Conservation (phyloP, 2,888 invertebrate genomes). For the Dicycla oo region DNA sequence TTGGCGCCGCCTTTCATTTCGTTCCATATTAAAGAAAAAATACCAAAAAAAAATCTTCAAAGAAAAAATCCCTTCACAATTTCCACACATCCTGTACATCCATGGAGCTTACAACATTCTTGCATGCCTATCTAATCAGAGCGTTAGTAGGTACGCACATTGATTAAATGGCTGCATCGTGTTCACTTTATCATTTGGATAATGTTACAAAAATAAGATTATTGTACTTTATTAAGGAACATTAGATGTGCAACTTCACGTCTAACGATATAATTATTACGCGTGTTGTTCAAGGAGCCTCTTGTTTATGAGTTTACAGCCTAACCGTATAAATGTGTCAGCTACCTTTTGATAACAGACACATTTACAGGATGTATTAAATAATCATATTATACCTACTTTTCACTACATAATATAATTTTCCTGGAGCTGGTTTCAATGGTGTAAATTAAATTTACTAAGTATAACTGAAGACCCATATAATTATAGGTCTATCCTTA, state of each 20-base stretch:
- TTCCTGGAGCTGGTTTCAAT: background rate
- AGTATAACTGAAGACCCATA: background rate
- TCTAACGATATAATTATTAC: background rate
- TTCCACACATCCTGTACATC: slow-evolving; percentile 39
- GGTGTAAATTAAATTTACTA: background rate
- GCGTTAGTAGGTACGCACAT: slow-evolving; percentile 77
- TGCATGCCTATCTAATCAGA: slow-evolving; percentile 85
- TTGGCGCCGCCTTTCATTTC: background rate
- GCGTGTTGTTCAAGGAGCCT: background rate
- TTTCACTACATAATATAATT: background rate
- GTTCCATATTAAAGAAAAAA: background rate
- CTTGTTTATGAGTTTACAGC: background rate
- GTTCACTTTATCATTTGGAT: slow-evolving; percentile 63
- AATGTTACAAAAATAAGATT: slow-evolving; percentile 62
- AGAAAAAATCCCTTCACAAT: background rate
- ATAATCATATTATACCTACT: background rate
- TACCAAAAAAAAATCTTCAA: background rate
- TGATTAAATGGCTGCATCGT: slow-evolving; percentile 80
- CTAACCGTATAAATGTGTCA: too few relatives aligned
- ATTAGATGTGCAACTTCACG: slow-evolving; percentile 46
- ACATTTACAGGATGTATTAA: too few relatives aligned
- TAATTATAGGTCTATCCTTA: background rate
- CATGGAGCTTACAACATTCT: slow-evolving; percentile 74
- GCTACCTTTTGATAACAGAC: background rate
- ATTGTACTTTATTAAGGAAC: slow-evolving; percentile 31